Conservation (phyloP, 2,113 vertebrate genomes). For the Otocyon megalotis region DNA sequence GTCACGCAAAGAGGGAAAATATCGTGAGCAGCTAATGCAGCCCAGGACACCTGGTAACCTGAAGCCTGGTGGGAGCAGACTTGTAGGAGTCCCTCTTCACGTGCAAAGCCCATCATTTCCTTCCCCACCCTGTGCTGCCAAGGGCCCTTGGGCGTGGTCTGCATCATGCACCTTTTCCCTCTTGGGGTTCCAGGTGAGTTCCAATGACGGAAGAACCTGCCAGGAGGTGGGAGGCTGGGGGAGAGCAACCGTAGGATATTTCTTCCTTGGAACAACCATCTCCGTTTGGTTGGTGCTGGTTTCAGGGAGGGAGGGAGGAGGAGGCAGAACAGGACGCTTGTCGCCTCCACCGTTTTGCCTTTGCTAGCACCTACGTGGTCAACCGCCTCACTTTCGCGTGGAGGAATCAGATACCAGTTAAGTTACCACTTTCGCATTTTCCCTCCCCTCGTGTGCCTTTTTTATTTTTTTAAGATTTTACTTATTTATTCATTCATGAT, state of each 20-base stretch:
- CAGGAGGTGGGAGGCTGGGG: background rate
- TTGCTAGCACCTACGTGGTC: no score
- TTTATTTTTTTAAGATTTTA: no score
- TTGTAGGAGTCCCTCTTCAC: accelerated
- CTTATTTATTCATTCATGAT: no score
- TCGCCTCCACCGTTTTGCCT: background rate
- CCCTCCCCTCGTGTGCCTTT: background rate
- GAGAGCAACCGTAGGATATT: background rate
- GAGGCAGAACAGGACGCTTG: background rate
- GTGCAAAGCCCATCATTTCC: no score
- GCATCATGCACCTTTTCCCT: background rate
- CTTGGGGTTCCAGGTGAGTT: background rate
- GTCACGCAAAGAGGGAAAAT: accelerated
- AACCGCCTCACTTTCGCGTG: background rate
- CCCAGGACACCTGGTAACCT: background rate
- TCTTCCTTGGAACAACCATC: background rate
- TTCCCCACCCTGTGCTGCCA: background rate
- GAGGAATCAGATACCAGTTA: background rate
- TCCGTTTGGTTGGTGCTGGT: no score
- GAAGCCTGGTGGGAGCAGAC: background rate
- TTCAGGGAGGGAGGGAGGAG: background rate
- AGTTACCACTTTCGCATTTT: background rate
- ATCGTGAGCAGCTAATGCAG: accelerated
- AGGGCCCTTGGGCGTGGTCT: accelerated
- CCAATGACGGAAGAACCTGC: accelerated